Evolutionary conservation across 2,797 vertebrate genomes (phyloP), one percentile per base, ranked within the genome.

Genomic region (Clarias platycephalus): DNA sequence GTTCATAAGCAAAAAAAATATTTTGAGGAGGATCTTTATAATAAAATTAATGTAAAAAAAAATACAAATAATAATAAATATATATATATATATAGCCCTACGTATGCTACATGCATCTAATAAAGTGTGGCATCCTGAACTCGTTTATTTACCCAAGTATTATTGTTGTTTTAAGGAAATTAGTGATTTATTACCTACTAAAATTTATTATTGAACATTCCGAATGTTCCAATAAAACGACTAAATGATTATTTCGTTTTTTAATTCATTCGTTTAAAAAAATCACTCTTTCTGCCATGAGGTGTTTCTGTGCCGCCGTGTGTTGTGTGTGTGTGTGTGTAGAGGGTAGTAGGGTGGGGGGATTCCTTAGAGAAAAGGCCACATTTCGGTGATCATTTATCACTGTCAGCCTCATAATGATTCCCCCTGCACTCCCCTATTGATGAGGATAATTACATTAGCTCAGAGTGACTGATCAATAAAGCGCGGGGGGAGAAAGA

Each of bases 401-500:
- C 97, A 99, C 96, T 97, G 98, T 99, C 98, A 99, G 94, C 95
- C 95, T 95, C 97, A 97, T 97, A 99, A 98, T 99, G 97, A 98
- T 98, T 97, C 97, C 97, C 97, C 96, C 97, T 95, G 97, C 97
- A 97, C 96, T 96, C 96, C 95, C 94, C 97, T 98, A 99, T 99
- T 99, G 98, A 99, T 98, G 97, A 97, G 97, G 97, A 99, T 99
- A 99, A 99, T 99, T 98, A 97, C 97, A 99, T 99, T 99, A 99
- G 97, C 97, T 96, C 97, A 95, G 96, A 98, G 96, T 98, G 97
- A 98, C 96, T 99, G 97, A 99, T 99, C 98, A 99, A 99, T 99
- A 98, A 97, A 95, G 97, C 96, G 95, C 94, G 93, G 95, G 95
- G 96, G 70, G 81, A 60, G 81, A 75, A 64, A 83, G 97, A 97